phyloP scores from a whole-genome alignment of 1,140 invertebrate genomes.

The Drosophila kikkawai region DNA sequence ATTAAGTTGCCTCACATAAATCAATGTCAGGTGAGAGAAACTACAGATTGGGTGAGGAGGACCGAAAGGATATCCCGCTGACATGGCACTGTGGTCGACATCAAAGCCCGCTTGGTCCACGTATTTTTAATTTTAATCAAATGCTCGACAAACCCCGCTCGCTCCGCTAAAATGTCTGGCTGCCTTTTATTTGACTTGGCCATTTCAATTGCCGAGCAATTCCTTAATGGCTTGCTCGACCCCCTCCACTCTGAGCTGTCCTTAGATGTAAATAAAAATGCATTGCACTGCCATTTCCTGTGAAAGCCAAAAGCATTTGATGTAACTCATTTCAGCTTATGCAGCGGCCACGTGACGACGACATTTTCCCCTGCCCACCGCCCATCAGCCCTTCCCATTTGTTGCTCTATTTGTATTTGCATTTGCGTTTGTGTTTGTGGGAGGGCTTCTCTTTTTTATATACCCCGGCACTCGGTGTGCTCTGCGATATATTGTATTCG shows the following conservation, averaged over 20 bases:
- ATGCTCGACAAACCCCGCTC: constrained; percentile 49
- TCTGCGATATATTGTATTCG: constrained; percentile 6
- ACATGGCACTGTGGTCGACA: constrained; percentile 42
- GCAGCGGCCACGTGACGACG: constrained; percentile 61
- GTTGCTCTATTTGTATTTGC: constrained; percentile 43
- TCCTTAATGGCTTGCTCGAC: constrained; percentile 72
- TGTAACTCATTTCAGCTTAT: constrained; percentile 76
- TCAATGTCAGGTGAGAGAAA: constrained; percentile 31
- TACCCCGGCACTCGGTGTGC: constrained; percentile 12
- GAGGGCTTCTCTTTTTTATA: constrained; percentile 10
- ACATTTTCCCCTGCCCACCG: constrained; percentile 18
- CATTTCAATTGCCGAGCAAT: constrained; percentile 80
- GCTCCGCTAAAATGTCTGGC: constrained; percentile 19
- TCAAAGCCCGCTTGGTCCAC: constrained; percentile 63
- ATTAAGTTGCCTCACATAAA: constrained; percentile 45
- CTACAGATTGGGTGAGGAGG: constrained; percentile 1
- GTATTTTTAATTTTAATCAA: constrained; percentile 76
- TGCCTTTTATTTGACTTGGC: constrained; percentile 54
- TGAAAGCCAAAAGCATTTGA: constrained; percentile 80
- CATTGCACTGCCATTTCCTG: constrained; percentile 72
- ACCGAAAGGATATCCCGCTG: constrained; percentile 35
- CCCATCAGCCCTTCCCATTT: constrained; percentile 5
- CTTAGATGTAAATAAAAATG: constrained; percentile 78
- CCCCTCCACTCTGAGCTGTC: constrained; percentile 1
- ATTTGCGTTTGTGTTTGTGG: constrained; percentile 28